These are phyloP conservation scores for Portevinia maculata DNA, from an alignment of 2,888 invertebrate species.

Conservation along the genomic window DNA sequence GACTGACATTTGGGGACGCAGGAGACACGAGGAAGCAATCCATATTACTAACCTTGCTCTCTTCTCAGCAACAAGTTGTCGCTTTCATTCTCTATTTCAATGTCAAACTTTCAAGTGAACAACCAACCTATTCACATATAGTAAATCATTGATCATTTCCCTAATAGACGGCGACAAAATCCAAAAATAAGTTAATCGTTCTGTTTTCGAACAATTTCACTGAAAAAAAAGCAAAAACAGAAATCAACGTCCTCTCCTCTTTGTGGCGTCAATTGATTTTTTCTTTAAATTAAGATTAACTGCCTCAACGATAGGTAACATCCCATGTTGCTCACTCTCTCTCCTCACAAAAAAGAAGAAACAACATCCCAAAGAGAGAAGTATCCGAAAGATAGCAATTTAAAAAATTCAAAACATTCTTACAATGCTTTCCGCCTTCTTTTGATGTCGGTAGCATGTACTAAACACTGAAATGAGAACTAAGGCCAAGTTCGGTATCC, in stretches of 20 bases:
- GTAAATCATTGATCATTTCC: conserved; percentile 30
- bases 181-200: conserved; percentile 13
- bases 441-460: conserved; percentile 63
- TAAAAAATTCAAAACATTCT: conserved; percentile 42
- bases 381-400: not conserved
- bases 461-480: not conserved
- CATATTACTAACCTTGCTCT: conserved; percentile 18
- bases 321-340: conserved; percentile 4
- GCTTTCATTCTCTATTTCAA: conserved; percentile 51
- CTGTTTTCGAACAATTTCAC: not conserved
- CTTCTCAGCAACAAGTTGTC: conserved; percentile 22
- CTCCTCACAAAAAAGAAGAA: not conserved
- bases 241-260: conserved; percentile 2
- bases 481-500: conserved; percentile 50
- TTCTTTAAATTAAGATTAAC: no score
- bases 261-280: conserved; percentile 16
- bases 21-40: conserved; percentile 17
- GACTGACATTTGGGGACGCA: no score
- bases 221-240: not conserved
- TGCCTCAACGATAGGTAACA: conserved; percentile 2
- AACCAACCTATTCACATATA: conserved; percentile 30
- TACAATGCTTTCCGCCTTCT: conserved; percentile 62
- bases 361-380: not conserved
- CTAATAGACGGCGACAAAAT: not conserved
- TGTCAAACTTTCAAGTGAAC: conserved; percentile 54